Evolutionary conservation across 2,797 vertebrate genomes (phyloP).

Genomic region (Dicrostonyx torquatus): DNA sequence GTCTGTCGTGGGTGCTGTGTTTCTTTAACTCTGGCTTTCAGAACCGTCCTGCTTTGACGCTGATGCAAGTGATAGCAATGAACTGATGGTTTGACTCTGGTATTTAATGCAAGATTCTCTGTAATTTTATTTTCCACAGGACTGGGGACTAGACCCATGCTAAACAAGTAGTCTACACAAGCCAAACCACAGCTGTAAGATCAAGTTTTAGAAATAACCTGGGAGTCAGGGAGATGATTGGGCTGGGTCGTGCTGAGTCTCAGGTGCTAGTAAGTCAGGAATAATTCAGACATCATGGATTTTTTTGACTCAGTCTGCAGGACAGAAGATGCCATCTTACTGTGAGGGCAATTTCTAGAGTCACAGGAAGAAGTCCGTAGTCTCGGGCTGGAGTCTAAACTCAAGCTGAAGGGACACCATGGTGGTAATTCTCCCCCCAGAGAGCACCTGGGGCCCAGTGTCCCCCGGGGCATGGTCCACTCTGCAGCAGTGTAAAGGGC

Average conservation of each 20-base stretch:
- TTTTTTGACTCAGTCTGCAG: neutral
- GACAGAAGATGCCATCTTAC: neutral
- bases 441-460: neutral
- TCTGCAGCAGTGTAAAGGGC: neutral
- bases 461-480: neutral
- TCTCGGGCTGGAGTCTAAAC: neutral
- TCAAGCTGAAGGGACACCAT: neutral
- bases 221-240: neutral
- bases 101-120: neutral
- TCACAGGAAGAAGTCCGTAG: neutral
- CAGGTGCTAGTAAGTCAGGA: neutral
- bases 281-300: neutral
- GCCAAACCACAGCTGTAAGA: neutral
- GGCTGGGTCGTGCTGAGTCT: neutral
- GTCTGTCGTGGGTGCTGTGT: neutral
- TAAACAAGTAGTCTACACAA: neutral
- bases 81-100: neutral
- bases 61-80: neutral
- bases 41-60: slow-evolving; percentile 23
- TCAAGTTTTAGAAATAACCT: neutral
- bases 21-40: neutral
- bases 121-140: neutral
- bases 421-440: neutral
- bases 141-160: neutral
- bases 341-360: neutral